Evolutionary conservation across 1,140 invertebrate species (phyloP), one percentile per base, ranked within the genome.

Genomic region (Lysiphlebus fabarum): DNA sequence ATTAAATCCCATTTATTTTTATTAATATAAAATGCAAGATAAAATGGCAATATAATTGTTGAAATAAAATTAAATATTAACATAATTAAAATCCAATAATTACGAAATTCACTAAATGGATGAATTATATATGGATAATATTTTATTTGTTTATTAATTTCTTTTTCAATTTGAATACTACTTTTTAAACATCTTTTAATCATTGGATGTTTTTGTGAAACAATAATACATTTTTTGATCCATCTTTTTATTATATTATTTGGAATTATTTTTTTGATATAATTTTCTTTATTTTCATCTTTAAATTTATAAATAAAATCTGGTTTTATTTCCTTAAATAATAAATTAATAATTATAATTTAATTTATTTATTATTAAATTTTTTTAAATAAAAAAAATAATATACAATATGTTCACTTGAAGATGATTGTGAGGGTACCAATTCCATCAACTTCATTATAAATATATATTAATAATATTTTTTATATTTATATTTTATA

Each of bases 61-160:
- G 59, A 36, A 0, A 56, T 9, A 6, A 65, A 12, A 1, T 63
- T 69, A 34, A 67, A 67, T 2, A 70, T 0, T 0, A 55, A 61
- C 65, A 77, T 75, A 0, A 63, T 59, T 2, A 61, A 65, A 53
- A 73, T 69, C 76, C 76, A 79, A 56, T 62, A 58, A 33, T 66
- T 67, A 53, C 73, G 72, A 17, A 37, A 61, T 58, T 51, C 40
- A 51, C 76, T 78, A 1, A 74, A 77, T 0, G 75, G 77, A 65
- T 79, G 72, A 42, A 78, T 70, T 67, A 75, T 76, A 4, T 63
- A 67, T 1, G 65, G 70, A 62, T 71, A 63, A 7, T 67, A 41
- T 10, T 65, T 63, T 2, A 76, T 50, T 17, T 80, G 76, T 12
- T 69, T 68, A 6, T 6, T 66, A 37, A 76, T 77, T 58, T 80